Evolutionary conservation across 2,797 vertebrate species (phyloP).

Genomic region (Schizopygopsis pylzovi): DNA sequence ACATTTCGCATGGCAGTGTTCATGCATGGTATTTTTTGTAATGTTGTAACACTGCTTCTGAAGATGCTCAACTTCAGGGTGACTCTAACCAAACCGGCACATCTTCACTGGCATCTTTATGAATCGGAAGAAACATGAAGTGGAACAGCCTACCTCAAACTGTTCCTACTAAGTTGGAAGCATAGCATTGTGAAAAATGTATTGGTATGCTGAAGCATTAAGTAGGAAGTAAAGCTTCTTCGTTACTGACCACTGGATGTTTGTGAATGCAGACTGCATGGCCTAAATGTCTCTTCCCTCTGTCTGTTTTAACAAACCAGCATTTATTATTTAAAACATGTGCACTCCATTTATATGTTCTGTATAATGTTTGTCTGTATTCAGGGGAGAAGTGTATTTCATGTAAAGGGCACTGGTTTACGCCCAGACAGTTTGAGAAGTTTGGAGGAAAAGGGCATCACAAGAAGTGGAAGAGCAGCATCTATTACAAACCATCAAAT

Average conservation of each 20-base stretch:
- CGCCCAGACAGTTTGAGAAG: constrained; percentile 49
- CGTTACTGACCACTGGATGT: neutral
- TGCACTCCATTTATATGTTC: neutral
- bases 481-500: constrained; percentile 2
- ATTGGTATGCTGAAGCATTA: too few relatives aligned
- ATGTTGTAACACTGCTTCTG: neutral
- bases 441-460: constrained; percentile 26
- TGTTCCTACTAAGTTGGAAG: neutral
- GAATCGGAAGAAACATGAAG: too few relatives aligned
- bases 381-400: constrained; percentile 63
- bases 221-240: too few relatives aligned
- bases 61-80: neutral
- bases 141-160: neutral
- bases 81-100: neutral
- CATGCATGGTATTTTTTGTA: neutral
- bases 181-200: too few relatives aligned
- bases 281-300: neutral
- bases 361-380: neutral
- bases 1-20: too few relatives aligned
- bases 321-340: neutral
- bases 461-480: constrained; percentile 67
- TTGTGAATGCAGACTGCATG: neutral
- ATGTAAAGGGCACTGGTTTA: neutral
- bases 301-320: neutral
- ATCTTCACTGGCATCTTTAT: neutral